Percentiles rank a stretch among this genome's conserved stretches.
phyloP scores from a whole-genome alignment of 2,113 vertebrate genomes.

The Sminthopsis crassicaudata region DNA sequence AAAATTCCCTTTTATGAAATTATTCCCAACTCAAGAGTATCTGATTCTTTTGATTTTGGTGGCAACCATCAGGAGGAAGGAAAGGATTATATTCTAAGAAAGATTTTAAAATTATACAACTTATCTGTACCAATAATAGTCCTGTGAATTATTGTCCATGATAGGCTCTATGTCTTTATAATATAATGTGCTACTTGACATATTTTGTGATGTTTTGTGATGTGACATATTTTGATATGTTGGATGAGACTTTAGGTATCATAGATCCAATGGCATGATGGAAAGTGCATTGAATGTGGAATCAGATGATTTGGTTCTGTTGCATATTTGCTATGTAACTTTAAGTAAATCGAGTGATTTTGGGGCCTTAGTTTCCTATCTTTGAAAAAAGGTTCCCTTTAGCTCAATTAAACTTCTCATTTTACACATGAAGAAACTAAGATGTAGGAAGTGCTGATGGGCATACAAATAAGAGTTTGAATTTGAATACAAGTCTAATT shows the following conservation, averaged over 20 bases:
- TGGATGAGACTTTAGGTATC: neutral
- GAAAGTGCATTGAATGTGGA: neutral
- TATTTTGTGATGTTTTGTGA: too few species aligned
- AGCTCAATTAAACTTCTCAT: neutral
- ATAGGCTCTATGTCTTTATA: neutral
- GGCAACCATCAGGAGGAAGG: neutral
- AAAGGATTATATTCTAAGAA: neutral
- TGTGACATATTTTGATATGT: too few species aligned
- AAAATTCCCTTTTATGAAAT: neutral
- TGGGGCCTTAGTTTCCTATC: neutral
- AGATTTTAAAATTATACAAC: neutral
- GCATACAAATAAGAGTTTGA: neutral
- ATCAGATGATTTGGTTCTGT: neutral
- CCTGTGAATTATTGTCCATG: neutral
- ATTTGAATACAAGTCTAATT: constrained; percentile 8
- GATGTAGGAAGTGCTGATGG: neutral
- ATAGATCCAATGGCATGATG: neutral
- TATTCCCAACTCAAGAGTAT: neutral
- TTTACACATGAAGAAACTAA: constrained; percentile 44
- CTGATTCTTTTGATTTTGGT: neutral
- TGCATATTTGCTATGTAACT: neutral
- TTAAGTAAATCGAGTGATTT: neutral
- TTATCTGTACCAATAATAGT: neutral
- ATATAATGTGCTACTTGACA: neutral
- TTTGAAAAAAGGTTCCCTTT: neutral